Base-by-base conservation (phyloP, 2,797 vertebrate genomes). In the Falco novaeseelandiae region DNA sequence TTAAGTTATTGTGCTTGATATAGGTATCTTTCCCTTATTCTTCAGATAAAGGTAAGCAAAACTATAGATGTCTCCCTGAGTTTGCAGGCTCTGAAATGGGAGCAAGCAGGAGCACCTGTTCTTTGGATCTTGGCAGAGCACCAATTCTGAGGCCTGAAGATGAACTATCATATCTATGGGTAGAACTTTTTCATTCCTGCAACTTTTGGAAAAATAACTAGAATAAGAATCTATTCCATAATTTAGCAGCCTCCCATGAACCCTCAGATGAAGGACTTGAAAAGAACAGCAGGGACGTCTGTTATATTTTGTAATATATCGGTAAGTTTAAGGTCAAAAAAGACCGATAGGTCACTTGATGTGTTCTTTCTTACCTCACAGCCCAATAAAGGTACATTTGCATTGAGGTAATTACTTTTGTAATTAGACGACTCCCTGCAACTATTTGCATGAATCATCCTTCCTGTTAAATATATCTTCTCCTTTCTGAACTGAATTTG, bases 371-470 rank as follows among this genome's bases (percentile, higher is more conserved):
- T 9, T 69, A 85, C 13, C 29, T 85, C 85, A 70, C 18, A 93
- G 76, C 72, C 44, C 52, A 85, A 42, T 73, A 83, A 93, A 74
- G 59, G 71, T 29, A 78, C 89, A 89, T 95, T 95, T 93, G 63
- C 84, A 91, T 63, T 83, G 73, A 92, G 38, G 66, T 38, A 95
- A 93, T 89, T 91, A 91, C 48, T 91, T 96, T 65, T 89, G 65
- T 80, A 92, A 92, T 96, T 95, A 87, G 90, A 67, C 8, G 0
- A 61, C 78, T 89, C 78, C 36, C 44, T 91, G 87, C 27, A 87
- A 92, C 7, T 74, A 87, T 85, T 89, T 91, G 59, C 65, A 89
- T 94, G 63, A 94, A 94, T 96, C 81, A 92, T 92, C 85, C 85
- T 74, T 93, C 34, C 54, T 66, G 61, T 87, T 93, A 94, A 87